Evolutionary conservation across 2,888 invertebrate species (phyloP).

Genomic region (Trichopria drosophilae): DNA sequence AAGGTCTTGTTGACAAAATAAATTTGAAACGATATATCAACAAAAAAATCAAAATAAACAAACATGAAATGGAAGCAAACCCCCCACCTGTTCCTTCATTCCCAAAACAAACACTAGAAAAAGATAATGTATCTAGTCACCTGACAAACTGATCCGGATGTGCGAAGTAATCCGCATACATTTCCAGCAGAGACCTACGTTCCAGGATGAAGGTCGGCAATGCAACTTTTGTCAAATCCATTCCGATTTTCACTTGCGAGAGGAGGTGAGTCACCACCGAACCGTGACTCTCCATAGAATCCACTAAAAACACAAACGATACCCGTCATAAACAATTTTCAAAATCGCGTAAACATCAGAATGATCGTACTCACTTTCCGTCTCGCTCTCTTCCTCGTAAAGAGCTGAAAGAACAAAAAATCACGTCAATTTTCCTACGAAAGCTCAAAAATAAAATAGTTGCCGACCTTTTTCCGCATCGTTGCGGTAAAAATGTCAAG

Average conservation of each 20-base stretch:
- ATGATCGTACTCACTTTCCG: conserved; percentile 65
- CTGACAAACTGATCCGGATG: conserved; percentile 95
- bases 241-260: conserved; percentile 97
- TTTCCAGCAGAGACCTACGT: conserved; percentile 93
- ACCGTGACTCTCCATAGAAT: conserved; percentile 93
- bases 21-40: too few relatives aligned
- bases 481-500: too few relatives aligned
- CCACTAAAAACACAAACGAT: conserved; percentile 65
- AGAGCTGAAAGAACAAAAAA: conserved; percentile 66
- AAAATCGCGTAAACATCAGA: conserved; percentile 1
- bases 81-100: too few relatives aligned
- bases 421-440: too few relatives aligned
- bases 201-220: conserved; percentile 98
- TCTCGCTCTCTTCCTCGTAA: conserved; percentile 88
- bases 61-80: too few relatives aligned
- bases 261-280: conserved; percentile 95
- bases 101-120: too few relatives aligned
- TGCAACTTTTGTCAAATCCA: conserved; percentile 99
- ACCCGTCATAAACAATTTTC: neutral
- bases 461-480: too few relatives aligned
- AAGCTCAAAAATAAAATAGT: too few relatives aligned
- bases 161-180: conserved; percentile 99
- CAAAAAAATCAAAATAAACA: too few relatives aligned
- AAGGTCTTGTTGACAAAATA: too few relatives aligned
- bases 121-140: too few relatives aligned